Base-by-base conservation (phyloP, 2,113 vertebrate genomes). In the Scophthalmus maximus region DNA sequence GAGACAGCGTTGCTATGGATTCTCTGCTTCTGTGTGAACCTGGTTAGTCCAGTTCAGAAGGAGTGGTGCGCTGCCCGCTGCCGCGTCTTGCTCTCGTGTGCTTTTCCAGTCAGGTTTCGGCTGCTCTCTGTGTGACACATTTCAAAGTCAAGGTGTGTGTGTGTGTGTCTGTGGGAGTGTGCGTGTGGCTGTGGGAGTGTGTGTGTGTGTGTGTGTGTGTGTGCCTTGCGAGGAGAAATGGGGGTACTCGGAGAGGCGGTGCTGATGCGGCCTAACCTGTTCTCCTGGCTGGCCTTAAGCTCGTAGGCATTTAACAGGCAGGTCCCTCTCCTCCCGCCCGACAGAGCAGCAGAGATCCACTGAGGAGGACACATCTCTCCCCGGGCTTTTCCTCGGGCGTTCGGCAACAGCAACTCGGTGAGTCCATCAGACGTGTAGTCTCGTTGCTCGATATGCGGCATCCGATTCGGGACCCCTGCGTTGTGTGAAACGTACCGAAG, bases 181-280 rank as follows among this genome's bases (percentile, higher is more conserved):
- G 46, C 22, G 46, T 47, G 36, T 66, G 63, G 15, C n/a, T n/a
- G n/a, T n/a, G n/a, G n/a, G n/a, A n/a, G 65, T 22, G 26, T 58
- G 40, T 30, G 26, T 58, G 27, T 25, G 32, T 53, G 68, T 40
- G 70, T 20, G 59, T 76, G 73, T 66, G 51, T 53, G 51, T 53
- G 38, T 61, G n/a, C 68, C 67, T 69, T 44, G 58, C 15, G 50
- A 67, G 22, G 40, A 44, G 57, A 36, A 51, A 23, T 64, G 58
- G 52, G 60, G 68, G 59, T 25, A 36, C 44, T 15, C 4, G 30
- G 23, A 62, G 66, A 81, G 84, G 86, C 78, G 68, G 79, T 81
- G 12, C 83, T 73, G 73, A 68, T 86, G 87, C 44, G 8, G 82
- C 36, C 78, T 12, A 92, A 94, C 94, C 93, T 82, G 94, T 94